A percentile compares a stretch with the other conserved stretches of the same genome.
phyloP scores from a whole-genome alignment of 2,888 invertebrate genomes.

The Eupithecia vulgata region DNA sequence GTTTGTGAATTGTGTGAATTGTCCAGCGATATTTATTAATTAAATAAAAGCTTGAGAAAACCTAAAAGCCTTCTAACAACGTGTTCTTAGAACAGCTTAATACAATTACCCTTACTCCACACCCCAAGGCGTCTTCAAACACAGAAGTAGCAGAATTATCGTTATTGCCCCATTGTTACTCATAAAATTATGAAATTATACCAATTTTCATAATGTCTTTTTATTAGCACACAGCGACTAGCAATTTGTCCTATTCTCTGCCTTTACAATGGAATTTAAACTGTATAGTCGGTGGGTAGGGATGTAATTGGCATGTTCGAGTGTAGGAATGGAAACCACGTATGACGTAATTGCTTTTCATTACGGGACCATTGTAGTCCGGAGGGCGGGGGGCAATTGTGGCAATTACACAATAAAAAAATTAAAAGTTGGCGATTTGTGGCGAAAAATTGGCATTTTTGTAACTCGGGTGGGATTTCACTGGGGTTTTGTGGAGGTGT shows the following conservation, averaged over 20 bases:
- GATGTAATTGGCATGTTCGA: conserved; percentile 47
- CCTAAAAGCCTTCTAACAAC: not conserved
- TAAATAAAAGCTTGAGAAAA: not conserved
- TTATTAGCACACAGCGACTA: conserved; percentile 70
- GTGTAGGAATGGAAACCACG: conserved; percentile 71
- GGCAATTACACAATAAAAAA: conserved; percentile 81
- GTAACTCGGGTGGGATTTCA: conserved; percentile 8
- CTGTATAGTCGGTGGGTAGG: conserved; percentile 43
- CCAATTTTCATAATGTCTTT: conserved; percentile 80
- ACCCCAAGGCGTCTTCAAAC: conserved; percentile 8
- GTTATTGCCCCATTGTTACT: conserved; percentile 42
- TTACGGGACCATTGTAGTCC: conserved; percentile 77
- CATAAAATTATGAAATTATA: conserved; percentile 78
- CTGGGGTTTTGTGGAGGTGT: not conserved
- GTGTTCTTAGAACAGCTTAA: not conserved
- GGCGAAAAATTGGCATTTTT: conserved; percentile 27
- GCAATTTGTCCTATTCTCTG: conserved; percentile 79
- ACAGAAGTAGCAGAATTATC: conserved; percentile 33
- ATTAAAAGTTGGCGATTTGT: conserved; percentile 64
- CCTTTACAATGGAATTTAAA: conserved; percentile 41
- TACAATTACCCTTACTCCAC: not conserved
- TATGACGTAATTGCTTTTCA: conserved; percentile 83
- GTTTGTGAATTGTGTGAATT: no score
- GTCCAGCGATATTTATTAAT: no score
- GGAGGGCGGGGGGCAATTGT: conserved; percentile 65